These are phyloP conservation scores for Laticauda colubrina DNA, from an alignment of 2,113 vertebrate genomes.

Conservation along the genomic window DNA sequence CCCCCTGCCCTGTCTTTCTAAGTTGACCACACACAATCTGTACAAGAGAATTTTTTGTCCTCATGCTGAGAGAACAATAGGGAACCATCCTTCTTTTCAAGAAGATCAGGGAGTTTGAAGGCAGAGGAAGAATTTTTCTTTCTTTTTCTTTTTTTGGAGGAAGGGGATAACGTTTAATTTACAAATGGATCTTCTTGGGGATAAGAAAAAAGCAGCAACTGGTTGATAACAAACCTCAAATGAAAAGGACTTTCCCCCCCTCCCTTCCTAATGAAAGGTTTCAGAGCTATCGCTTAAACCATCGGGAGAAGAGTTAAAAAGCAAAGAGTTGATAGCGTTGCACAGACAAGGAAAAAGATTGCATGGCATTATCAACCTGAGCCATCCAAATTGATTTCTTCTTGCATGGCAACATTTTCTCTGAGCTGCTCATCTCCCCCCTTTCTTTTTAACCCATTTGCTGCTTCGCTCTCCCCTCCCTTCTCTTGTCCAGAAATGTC, in stretches of 20 bases:
- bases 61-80: constrained; percentile 98
- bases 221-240: constrained; percentile 79
- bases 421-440: constrained; percentile 56
- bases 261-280: constrained; percentile 79
- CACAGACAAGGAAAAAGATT: constrained; percentile 58
- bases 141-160: constrained; percentile 55
- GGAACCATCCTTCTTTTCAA: constrained; percentile 97
- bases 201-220: constrained; percentile 93
- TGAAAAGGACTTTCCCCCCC: constrained; percentile 75
- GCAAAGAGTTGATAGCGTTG: constrained; percentile 72
- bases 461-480: not conserved
- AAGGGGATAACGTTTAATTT: constrained; percentile 90
- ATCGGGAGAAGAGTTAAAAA: constrained; percentile 77
- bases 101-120: constrained; percentile 86
- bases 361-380: constrained; percentile 62
- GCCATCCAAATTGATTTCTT: constrained; percentile 59
- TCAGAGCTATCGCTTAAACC: constrained; percentile 92
- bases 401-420: constrained; percentile 54
- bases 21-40: constrained; percentile 95
- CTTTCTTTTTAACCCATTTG: not conserved
- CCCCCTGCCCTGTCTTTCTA: constrained; percentile 73
- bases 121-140: constrained; percentile 67
- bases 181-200: constrained; percentile 92
- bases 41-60: constrained; percentile 91
- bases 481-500: constrained; percentile 56